These are phyloP conservation scores for Pongo abelii DNA, from an alignment of 2,113 vertebrate genomes.

Conservation along the genomic window DNA sequence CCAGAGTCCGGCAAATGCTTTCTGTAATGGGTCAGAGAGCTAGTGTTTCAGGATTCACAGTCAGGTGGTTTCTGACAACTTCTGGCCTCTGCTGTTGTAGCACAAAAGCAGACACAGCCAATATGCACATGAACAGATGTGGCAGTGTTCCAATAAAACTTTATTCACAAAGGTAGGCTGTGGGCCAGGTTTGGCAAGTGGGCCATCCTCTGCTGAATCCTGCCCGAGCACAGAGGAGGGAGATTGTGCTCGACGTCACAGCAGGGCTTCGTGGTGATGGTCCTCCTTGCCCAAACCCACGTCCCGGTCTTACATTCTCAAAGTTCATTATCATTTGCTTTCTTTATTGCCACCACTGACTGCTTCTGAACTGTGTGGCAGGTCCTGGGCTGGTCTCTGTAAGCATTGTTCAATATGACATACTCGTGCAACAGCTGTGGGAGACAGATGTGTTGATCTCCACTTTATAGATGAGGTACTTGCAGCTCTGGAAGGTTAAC, in stretches of 20 bases:
- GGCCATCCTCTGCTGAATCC: rapidly evolving
- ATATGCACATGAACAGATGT: rapidly evolving
- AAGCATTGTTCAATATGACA: rapidly evolving
- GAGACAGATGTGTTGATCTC: rapidly evolving
- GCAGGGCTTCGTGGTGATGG: rapidly evolving
- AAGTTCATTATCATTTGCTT: rapidly evolving
- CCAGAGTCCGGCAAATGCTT: rapidly evolving
- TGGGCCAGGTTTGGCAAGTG: not conserved
- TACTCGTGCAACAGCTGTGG: not conserved
- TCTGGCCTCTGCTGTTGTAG: not conserved
- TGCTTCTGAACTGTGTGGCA: rapidly evolving
- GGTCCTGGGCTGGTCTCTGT: rapidly evolving
- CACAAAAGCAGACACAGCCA: too few species aligned
- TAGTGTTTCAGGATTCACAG: rapidly evolving
- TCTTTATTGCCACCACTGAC: too few species aligned
- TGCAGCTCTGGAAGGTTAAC: rapidly evolving
- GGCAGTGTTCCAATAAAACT: not conserved
- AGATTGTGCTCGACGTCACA: rapidly evolving
- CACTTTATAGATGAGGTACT: rapidly evolving
- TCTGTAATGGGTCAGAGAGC: not conserved
- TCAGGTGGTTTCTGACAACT: not conserved
- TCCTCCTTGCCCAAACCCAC: too few species aligned
- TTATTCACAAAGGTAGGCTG: not conserved
- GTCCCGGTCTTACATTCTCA: rapidly evolving
- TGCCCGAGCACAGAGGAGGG: rapidly evolving